Evolutionary conservation across 2,113 vertebrate species (phyloP), one percentile per base, ranked within the genome.

Genomic region (Coptodon bakossiorum): DNA sequence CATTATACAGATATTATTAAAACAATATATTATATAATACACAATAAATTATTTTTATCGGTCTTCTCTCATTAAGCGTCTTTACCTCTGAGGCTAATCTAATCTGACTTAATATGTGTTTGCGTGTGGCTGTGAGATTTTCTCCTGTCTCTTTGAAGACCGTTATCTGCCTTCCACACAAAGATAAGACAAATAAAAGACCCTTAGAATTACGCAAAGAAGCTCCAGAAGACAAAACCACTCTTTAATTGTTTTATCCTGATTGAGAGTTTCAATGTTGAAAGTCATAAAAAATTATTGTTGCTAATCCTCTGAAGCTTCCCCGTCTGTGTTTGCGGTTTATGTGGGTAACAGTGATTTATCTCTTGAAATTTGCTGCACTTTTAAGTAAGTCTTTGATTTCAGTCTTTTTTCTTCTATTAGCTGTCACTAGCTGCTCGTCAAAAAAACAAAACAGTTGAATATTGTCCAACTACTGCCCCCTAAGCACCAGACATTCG

Each of bases 41-140:
- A 68, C 31, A 90, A 94, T 91, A 87, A 86, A 91, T 93, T 92
- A 79, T 90, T 93, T 93, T 89, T 89, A 94, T 94, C 90, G 85
- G 90, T 89, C 76, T 80, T 84, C 61, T 88, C 71, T 91, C 83
- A 90, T 89, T 88, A 86, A 73, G 16, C 34, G 5, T 40, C 36
- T 81, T 56, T 53, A 90, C 90, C 90, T 93, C 63, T 83, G 87
- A 73, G 88, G 31, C 82, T 78, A 50, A 85, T 79, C 52, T 90
- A 84, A 86, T 83, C 59, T 57, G 24, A 86, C 7, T n/a, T 86
- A 84, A 86, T 84, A 52, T 80, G 84, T 90, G 85, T 91, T 94
- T 73, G 63, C 57, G 54, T 79, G 73, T 9, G 86, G 71, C 54
- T 81, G 3, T 53, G n/a, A 80, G 61, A 57, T 86, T 82, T 34